Evolutionary conservation across 1,140 invertebrate genomes (phyloP).

Genomic region (Alviniconcha marisindica): DNA sequence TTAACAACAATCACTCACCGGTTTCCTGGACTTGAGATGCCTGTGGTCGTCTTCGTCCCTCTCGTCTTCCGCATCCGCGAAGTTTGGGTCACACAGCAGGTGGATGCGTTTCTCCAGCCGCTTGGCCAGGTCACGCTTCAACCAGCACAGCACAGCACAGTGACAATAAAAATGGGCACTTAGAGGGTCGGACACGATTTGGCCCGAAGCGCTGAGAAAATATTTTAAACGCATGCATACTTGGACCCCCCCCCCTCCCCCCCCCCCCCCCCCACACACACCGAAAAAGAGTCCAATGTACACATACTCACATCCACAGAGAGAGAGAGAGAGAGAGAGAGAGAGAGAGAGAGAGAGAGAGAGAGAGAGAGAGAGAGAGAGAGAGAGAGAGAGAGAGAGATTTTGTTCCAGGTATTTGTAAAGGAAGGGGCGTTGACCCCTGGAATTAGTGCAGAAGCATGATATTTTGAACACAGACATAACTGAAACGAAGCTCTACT

Average conservation of each 20-base stretch:
- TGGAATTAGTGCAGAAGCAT: too few species aligned
- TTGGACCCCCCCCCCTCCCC: too few species aligned
- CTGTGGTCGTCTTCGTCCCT: background rate
- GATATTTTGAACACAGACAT: too few species aligned
- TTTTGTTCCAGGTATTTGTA: too few species aligned
- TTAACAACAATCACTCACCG: too few species aligned
- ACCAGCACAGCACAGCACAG: too few species aligned
- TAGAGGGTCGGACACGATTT: background rate
- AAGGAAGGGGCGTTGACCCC: too few species aligned
- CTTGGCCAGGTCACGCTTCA: constrained; percentile 32
- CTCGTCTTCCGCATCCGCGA: constrained; percentile 21
- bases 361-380: too few species aligned
- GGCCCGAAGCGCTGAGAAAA: background rate
- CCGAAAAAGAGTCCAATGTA: too few species aligned
- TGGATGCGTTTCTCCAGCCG: constrained; percentile 36
- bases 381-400: too few species aligned
- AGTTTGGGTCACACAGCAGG: constrained; percentile 24
- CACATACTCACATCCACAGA: background rate
- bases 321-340: background rate
- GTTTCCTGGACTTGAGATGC: background rate
- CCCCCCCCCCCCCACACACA: too few species aligned
- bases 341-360: background rate
- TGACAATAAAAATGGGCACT: background rate
- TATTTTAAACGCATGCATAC: background rate
- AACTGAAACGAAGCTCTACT: too few species aligned